Evolutionary conservation across 2,113 vertebrate genomes (phyloP).

Genomic region (Acanthochromis polyacanthus): DNA sequence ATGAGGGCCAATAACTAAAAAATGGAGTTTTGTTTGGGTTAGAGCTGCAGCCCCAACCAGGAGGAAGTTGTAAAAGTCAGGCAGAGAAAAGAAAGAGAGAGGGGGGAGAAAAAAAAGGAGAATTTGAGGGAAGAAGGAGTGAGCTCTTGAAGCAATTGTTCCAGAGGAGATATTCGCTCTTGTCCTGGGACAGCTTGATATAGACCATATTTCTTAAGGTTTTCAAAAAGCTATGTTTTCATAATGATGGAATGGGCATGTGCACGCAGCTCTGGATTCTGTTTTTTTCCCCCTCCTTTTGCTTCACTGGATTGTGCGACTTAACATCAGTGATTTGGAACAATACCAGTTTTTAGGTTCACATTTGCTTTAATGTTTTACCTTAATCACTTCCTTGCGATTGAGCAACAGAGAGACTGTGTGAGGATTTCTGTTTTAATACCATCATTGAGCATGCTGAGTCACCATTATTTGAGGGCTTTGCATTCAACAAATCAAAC

Average conservation of each 20-base stretch:
- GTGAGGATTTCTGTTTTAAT: not conserved
- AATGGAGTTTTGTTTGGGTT: conserved; percentile 92
- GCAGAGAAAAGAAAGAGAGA: conserved; percentile 60
- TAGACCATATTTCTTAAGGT: conserved; percentile 60
- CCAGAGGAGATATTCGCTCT: conserved; percentile 67
- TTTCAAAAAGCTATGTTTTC: conserved; percentile 49
- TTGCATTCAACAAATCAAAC: no score
- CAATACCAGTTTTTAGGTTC: not conserved
- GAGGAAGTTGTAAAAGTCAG: conserved; percentile 88
- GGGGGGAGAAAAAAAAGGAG: conserved; percentile 30
- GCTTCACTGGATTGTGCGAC: conserved; percentile 4
- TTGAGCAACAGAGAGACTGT: not conserved
- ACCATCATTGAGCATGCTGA: not conserved
- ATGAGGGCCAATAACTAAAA: conserved; percentile 91
- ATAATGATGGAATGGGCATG: conserved; percentile 31
- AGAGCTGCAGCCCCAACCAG: conserved; percentile 86
- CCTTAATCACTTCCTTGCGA: not conserved
- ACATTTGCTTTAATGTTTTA: not conserved
- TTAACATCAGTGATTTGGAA: conserved; percentile 17
- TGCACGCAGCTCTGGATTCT: not conserved
- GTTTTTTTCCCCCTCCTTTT: not conserved
- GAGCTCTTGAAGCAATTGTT: conserved; percentile 80
- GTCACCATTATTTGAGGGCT: not conserved
- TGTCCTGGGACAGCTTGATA: conserved; percentile 61
- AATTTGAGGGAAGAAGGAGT: conserved; percentile 58